phyloP scores from a whole-genome alignment of 2,888 invertebrate genomes.

The Platycheirus albimanus region DNA sequence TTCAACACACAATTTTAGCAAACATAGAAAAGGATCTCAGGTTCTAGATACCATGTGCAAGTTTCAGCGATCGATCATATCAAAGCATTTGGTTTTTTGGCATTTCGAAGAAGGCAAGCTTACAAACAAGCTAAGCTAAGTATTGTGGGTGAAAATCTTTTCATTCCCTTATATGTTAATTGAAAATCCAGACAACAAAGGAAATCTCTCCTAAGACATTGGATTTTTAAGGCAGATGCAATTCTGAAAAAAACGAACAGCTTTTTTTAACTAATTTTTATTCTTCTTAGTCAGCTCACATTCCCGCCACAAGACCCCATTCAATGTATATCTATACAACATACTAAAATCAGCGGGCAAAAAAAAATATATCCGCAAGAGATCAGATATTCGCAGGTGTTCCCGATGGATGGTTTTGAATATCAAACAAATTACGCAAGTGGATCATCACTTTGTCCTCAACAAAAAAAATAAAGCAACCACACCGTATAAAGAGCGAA shows the following conservation, averaged over 20 bases:
- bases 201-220: slow-evolving; percentile 7
- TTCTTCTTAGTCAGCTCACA: slow-evolving; percentile 9
- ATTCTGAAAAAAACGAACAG: not conserved
- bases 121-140: too few species aligned
- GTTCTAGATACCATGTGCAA: too few species aligned
- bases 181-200: slow-evolving; percentile 15
- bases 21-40: too few species aligned
- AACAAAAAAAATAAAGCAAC: slow-evolving; percentile 32
- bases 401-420: slow-evolving; percentile 67
- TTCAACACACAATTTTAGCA: too few species aligned
- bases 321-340: not conserved
- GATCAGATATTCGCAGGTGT: slow-evolving; percentile 74
- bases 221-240: slow-evolving; percentile 17
- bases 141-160: not conserved
- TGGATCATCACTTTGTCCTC: slow-evolving; percentile 66
- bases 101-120: too few species aligned
- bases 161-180: too few species aligned
- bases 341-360: slow-evolving; percentile 19
- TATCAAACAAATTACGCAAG: slow-evolving; percentile 74
- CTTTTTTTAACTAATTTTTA: not conserved
- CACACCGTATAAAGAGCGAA: slow-evolving; percentile 30
- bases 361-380: slow-evolving; percentile 66
- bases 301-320: slow-evolving; percentile 35
- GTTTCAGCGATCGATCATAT: too few species aligned
- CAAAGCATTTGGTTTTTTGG: too few species aligned